Evolutionary conservation across 2,888 invertebrate genomes (phyloP), one percentile per base, ranked within the genome.

Genomic region (Pandemis heparana): DNA sequence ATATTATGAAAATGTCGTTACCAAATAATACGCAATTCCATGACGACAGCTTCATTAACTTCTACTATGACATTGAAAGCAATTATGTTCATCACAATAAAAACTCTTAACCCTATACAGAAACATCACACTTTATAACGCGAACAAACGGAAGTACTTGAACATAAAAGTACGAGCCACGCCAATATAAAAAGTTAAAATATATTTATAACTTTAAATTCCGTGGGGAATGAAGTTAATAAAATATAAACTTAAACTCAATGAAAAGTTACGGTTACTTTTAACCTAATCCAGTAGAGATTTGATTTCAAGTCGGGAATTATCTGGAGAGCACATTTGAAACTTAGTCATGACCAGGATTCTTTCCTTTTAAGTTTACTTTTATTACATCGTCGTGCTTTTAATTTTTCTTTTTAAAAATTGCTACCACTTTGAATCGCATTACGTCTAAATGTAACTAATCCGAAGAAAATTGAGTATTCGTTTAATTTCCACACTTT

Each of bases 21-120:
- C 9, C 23, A 23, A 56, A 56, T 53, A 18, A 18, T 18, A 53
- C 23, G 23, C 56, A 56, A 23, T 56, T 23, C 56, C 56, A 56
- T 53, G 8, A 53, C 23, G 23, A 56, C 23, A 51, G 16, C 51
- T 16, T 51, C 16, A 51, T 18, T 18, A 9, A 51, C 16, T 51
- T 51, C 8, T 51, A 51, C n/a, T 6, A 0, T 60, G 60, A n/a
- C 60, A 38, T 60, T 60, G 60, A 60, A 60, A 60, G 10, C 38
- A 60, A 60, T 60, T 38, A 38, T 14, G 38, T 12, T 60, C 60
- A 60, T 60, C 60, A 38, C 32, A 60, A 32, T 38, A 32, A 60
- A 60, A 38, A 60, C 60, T 32, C 23, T 38, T 12, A 23, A 23
- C 56, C 60, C 60, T n/a, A 60, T 38, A 38, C 7, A 51, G 38